A percentile compares a stretch with the other conserved stretches of the same genome.
These are phyloP conservation scores for Hedya salicella DNA, from an alignment of 2,888 invertebrate genomes.

Conservation along the genomic window DNA sequence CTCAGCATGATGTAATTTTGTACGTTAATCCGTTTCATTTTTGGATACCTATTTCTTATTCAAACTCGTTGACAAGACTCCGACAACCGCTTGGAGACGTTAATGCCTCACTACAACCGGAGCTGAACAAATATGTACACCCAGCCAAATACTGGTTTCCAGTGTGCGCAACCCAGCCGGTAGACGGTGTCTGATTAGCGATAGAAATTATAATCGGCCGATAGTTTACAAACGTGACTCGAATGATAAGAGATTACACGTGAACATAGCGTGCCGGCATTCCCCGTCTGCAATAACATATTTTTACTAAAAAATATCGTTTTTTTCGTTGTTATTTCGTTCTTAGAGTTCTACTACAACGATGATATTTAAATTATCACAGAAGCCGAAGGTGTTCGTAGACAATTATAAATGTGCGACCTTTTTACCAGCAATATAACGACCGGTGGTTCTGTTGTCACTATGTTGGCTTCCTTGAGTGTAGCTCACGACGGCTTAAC, in stretches of 20 bases:
- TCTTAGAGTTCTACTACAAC: not conserved
- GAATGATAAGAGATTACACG: conserved; percentile 42
- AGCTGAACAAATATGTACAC: conserved; percentile 36
- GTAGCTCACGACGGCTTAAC: conserved; percentile 25
- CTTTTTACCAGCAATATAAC: too few relatives aligned
- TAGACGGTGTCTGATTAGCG: conserved; percentile 29
- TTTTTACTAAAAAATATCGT: not conserved
- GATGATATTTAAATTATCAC: not conserved
- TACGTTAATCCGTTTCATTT: not conserved
- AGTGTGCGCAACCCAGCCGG: conserved; percentile 23
- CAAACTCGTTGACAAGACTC: conserved; percentile 10
- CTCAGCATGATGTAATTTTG: conserved; percentile 12
- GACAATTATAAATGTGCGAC: conserved; percentile 6
- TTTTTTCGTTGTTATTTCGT: not conserved
- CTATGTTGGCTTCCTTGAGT: conserved; percentile 17
- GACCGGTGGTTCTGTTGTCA: conserved; percentile 10
- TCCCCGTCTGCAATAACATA: not conserved
- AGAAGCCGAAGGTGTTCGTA: not conserved
- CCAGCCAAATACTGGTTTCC: conserved; percentile 38
- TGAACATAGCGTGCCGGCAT: conserved; percentile 12
- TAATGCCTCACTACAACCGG: conserved; percentile 12
- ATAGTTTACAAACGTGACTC: conserved; percentile 43
- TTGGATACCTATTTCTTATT: conserved; percentile 23
- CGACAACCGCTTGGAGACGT: conserved; percentile 1
- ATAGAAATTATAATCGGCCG: conserved; percentile 41